phyloP scores from a whole-genome alignment of 2,113 vertebrate genomes.

The Cochlearius cochlearius region DNA sequence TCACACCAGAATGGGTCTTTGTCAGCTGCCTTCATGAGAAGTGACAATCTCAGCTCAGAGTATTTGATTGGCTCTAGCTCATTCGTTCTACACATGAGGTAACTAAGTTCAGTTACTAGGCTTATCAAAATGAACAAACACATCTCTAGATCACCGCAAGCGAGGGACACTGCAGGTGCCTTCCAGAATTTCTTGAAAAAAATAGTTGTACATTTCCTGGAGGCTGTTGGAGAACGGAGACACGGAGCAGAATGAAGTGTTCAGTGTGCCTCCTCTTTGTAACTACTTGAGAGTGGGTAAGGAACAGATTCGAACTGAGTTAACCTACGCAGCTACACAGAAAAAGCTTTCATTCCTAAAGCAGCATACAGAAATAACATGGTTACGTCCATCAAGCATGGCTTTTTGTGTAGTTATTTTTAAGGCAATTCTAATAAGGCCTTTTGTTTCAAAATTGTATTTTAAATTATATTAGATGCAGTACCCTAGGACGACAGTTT shows the following conservation, averaged over 20 bases:
- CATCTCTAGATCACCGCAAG: neutral
- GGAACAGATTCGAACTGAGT: neutral
- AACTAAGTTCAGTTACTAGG: neutral
- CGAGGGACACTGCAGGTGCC: neutral
- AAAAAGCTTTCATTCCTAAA: neutral
- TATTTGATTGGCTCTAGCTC: neutral
- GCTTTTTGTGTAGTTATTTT: neutral
- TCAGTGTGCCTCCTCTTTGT: neutral
- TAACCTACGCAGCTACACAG: neutral
- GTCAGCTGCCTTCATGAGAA: neutral
- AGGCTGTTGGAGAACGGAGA: neutral
- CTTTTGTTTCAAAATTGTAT: neutral
- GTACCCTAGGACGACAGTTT: neutral
- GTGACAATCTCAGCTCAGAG: neutral
- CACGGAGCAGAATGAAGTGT: neutral
- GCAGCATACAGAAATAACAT: neutral
- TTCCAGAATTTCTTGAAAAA: neutral
- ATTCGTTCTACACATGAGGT: neutral
- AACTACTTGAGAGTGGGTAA: neutral
- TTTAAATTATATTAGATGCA: neutral
- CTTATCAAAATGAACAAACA: neutral
- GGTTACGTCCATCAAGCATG: neutral
- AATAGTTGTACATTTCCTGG: neutral
- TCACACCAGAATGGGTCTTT: neutral
- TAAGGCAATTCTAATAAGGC: neutral